Conservation (phyloP, 2,888 invertebrate species). For the Deroplatys truncata region DNA sequence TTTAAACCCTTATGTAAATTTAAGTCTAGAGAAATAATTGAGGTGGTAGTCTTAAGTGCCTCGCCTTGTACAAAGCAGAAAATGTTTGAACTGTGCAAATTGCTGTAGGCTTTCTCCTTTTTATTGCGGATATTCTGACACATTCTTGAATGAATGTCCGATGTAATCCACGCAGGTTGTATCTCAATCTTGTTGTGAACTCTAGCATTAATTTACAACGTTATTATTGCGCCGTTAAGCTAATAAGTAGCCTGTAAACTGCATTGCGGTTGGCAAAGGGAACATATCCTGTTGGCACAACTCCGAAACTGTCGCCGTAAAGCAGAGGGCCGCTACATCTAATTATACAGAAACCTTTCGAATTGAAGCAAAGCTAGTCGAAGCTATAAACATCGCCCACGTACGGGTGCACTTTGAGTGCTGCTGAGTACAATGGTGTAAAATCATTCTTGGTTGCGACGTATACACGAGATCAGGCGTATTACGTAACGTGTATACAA, state of each 20-base stretch:
- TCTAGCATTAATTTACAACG: background rate
- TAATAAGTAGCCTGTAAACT: background rate
- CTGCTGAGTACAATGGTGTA: background rate
- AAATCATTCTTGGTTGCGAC: background rate
- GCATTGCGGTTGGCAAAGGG: background rate
- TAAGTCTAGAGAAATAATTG: too few species aligned
- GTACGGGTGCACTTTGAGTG: too few species aligned
- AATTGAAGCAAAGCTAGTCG: background rate
- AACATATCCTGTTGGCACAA: background rate
- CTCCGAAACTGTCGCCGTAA: background rate
- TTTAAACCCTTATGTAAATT: too few species aligned
- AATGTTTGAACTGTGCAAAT: too few species aligned
- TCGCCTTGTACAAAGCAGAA: too few species aligned
- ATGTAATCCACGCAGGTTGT: too few species aligned
- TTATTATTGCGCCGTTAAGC: background rate
- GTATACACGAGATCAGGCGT: too few species aligned
- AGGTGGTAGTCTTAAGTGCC: too few species aligned
- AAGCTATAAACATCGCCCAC: background rate
- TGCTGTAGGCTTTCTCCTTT: too few species aligned
- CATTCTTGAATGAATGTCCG: too few species aligned
- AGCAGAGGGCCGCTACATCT: background rate
- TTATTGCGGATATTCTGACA: too few species aligned
- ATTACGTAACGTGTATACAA: too few species aligned
- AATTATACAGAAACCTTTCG: background rate
- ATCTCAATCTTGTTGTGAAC: background rate